Evolutionary conservation across 2,797 vertebrate species (phyloP).

Genomic region (Anisognathus igniventris): DNA sequence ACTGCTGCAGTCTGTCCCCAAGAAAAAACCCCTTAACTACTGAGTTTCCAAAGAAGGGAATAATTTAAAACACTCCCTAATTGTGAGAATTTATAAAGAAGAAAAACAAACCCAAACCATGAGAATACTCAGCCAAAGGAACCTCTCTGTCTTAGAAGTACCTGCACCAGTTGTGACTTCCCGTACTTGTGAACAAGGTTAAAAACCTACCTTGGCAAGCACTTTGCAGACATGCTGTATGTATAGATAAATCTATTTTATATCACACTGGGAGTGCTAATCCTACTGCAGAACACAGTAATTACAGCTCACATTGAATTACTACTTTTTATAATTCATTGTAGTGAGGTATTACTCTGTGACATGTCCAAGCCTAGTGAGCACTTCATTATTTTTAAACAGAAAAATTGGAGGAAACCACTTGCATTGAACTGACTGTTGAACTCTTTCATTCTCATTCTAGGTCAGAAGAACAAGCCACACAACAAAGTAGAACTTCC

Average conservation of each 20-base stretch:
- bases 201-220: constrained; percentile 11
- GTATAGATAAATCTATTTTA: constrained; percentile 52
- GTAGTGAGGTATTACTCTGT: not conserved
- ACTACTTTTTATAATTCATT: constrained; percentile 49
- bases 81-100: not conserved
- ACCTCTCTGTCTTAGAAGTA: not conserved
- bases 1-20: not conserved
- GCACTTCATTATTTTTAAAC: constrained; percentile 32
- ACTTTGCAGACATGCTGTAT: constrained; percentile 10
- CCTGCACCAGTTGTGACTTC: not conserved
- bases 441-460: not conserved
- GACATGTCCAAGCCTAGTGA: not conserved
- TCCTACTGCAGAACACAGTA: constrained; percentile 23
- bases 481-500: not conserved
- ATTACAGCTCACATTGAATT: constrained; percentile 36
- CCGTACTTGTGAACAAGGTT: not conserved
- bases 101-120: not conserved
- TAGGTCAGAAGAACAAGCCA: not conserved
- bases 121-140: not conserved
- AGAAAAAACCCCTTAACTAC: not conserved
- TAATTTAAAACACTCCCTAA: not conserved
- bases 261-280: constrained; percentile 16
- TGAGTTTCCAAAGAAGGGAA: not conserved
- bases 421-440: not conserved
- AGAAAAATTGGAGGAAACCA: constrained; percentile 13